Conservation (phyloP, 2,797 vertebrate species). For the Bradypodion pumilum region DNA sequence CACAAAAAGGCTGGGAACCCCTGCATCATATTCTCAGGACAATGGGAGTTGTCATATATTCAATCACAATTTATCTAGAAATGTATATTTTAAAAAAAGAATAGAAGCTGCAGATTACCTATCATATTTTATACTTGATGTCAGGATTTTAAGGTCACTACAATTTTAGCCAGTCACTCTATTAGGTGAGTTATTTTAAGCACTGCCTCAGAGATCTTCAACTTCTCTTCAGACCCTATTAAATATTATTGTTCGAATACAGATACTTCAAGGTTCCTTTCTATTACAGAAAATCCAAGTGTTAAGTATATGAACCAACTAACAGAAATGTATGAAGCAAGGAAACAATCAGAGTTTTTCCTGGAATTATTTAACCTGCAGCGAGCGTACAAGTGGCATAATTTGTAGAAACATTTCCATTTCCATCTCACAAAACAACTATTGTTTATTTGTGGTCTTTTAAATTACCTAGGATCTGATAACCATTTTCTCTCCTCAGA, state of each 20-base stretch:
- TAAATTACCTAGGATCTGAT: background rate
- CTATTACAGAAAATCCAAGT: background rate
- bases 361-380: background rate
- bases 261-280: fast-evolving
- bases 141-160: background rate
- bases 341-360: background rate
- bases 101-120: background rate
- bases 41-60: background rate
- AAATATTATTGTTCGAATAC: fast-evolving
- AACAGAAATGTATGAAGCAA: fast-evolving
- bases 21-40: background rate
- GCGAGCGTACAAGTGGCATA: background rate
- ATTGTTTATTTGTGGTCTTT: background rate
- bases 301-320: background rate
- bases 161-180: background rate
- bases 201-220: background rate
- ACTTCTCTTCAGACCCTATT: background rate
- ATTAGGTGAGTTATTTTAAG: background rate
- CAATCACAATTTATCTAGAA: too few relatives aligned
- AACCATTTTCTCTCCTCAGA: background rate
- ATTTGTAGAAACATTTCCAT: constrained; percentile 4
- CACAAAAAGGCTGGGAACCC: too few relatives aligned
- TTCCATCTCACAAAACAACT: background rate
- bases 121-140: background rate
- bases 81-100: background rate